Conservation (phyloP, 2,888 invertebrate genomes). For the Petrolisthes cinctipes region DNA sequence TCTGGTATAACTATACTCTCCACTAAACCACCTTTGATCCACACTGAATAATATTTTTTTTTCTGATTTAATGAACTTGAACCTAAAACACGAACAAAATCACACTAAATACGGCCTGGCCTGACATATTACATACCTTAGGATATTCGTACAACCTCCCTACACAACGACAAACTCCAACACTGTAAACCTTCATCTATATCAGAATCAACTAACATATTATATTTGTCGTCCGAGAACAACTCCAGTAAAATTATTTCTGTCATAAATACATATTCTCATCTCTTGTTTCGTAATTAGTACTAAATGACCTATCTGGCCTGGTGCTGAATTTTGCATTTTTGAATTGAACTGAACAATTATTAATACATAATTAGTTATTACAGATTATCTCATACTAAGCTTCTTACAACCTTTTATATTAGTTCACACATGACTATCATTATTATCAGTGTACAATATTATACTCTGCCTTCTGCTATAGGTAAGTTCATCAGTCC, state of each 20-base stretch:
- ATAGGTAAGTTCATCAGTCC: too few species aligned
- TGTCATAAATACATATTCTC: too few species aligned
- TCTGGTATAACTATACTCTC: not conserved
- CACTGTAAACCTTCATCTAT: not conserved
- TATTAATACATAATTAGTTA: too few species aligned
- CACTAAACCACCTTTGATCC: not conserved
- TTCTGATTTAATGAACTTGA: not conserved
- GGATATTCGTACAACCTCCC: not conserved
- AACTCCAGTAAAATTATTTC: not conserved
- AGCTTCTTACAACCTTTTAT: too few species aligned
- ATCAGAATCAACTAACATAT: not conserved
- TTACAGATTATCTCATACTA: too few species aligned
- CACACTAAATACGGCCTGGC: not conserved
- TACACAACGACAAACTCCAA: not conserved
- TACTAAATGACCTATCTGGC: too few species aligned
- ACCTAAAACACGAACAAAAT: not conserved
- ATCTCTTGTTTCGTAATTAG: too few species aligned
- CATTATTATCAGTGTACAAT: too few species aligned
- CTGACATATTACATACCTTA: not conserved
- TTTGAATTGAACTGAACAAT: too few species aligned
- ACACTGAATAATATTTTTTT: not conserved
- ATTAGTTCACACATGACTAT: too few species aligned
- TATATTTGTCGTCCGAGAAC: not conserved
- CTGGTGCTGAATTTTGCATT: too few species aligned
- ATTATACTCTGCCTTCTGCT: too few species aligned